phyloP scores from a whole-genome alignment of 2,888 invertebrate species.

The Resseliella maxima region DNA sequence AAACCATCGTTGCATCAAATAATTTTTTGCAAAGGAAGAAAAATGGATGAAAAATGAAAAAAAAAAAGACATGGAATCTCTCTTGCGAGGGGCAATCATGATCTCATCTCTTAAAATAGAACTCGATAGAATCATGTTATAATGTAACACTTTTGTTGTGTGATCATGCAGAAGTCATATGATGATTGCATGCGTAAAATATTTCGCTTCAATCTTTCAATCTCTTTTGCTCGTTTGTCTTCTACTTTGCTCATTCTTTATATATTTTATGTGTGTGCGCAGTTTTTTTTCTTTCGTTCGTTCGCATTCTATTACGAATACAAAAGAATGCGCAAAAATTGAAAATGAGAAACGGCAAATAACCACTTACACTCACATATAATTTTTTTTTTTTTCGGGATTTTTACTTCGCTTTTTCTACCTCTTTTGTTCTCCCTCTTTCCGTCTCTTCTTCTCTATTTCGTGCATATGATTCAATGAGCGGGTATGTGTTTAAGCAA shows the following conservation, averaged over 20 bases:
- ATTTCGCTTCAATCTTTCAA: constrained; percentile 46
- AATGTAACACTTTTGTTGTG: constrained; percentile 37
- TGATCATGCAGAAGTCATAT: constrained; percentile 53
- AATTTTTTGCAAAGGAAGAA: background rate
- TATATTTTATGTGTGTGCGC: background rate
- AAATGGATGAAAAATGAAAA: no score
- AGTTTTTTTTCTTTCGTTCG: background rate
- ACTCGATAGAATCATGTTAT: constrained; percentile 36
- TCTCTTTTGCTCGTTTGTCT: constrained; percentile 51
- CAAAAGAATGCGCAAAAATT: constrained; percentile 51
- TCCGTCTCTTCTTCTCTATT: no score
- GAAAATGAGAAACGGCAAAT: background rate
- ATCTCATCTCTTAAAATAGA: constrained; percentile 55
- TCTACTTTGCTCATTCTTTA: background rate
- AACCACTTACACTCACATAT: constrained; percentile 51
- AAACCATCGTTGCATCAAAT: constrained; percentile 29
- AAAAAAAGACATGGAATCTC: constrained; percentile 13
- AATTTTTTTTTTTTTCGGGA: background rate
- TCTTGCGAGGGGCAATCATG: constrained; percentile 2
- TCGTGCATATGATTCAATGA: no score
- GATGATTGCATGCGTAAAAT: constrained; percentile 54
- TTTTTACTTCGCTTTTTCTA: background rate
- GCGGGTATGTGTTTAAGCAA: background rate
- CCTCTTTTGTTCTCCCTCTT: background rate
- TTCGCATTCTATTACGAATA: background rate